Conservation (phyloP, 2,113 vertebrate species). For the Ophthalmolycus amberensis region DNA sequence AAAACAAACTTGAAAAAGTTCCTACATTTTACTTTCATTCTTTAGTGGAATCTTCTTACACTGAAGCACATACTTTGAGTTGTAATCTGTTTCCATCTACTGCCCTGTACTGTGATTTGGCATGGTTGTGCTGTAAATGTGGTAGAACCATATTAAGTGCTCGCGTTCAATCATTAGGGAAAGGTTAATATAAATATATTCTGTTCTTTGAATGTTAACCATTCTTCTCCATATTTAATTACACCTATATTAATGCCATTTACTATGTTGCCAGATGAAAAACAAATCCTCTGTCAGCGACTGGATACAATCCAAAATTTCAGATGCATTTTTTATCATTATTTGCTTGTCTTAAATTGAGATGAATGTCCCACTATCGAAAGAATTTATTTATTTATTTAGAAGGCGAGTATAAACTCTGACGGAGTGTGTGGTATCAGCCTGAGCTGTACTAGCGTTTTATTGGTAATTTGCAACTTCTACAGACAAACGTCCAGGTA, state of each 20-base stretch:
- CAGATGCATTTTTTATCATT: not conserved
- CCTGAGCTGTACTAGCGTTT: not conserved
- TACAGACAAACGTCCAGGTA: not conserved
- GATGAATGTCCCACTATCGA: not conserved
- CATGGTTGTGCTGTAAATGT: not conserved
- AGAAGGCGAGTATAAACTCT: not conserved
- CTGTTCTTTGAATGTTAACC: not conserved
- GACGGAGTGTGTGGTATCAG: not conserved
- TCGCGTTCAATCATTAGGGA: not conserved
- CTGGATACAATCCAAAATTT: not conserved
- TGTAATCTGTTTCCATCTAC: conserved; percentile 25
- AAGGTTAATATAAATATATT: not conserved
- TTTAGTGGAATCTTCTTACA: not conserved
- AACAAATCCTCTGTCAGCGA: conserved; percentile 3
- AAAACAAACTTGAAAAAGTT: not conserved
- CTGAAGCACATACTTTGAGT: conserved; percentile 6
- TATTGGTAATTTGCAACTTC: not conserved
- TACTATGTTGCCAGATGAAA: conserved; percentile 9
- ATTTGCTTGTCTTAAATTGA: conserved; percentile 3
- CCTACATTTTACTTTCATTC: not conserved
- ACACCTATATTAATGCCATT: not conserved
- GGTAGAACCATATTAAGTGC: not conserved
- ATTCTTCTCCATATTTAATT: conserved; percentile 9
- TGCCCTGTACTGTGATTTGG: not conserved
- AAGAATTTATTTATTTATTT: not conserved